A percentile compares a stretch with the other conserved stretches of the same genome.
phyloP scores from a whole-genome alignment of 92 coral and sea anemone genomes.

The Epizoanthus stellaris region DNA sequence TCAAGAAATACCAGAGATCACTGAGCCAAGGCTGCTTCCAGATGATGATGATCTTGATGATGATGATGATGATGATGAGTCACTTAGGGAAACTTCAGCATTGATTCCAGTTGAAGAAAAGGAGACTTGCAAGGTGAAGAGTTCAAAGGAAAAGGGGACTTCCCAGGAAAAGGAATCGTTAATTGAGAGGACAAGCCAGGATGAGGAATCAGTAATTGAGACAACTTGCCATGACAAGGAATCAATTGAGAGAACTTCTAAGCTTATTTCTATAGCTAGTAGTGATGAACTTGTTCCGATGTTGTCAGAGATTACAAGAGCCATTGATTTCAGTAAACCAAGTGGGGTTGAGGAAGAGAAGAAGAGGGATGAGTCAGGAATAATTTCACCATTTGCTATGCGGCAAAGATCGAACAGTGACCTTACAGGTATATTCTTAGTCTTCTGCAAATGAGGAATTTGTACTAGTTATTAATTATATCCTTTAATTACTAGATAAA shows the following conservation, averaged over 20 bases:
- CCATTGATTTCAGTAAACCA: constrained; percentile 4
- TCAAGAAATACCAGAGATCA: background rate
- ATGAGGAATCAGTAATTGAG: constrained; percentile 8
- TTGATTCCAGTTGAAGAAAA: constrained; percentile 25
- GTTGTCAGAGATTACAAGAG: background rate
- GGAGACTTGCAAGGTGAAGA: background rate
- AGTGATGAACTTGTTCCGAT: constrained; percentile 18
- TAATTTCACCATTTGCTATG: constrained; percentile 9
- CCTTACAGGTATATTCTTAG: constrained; percentile 26
- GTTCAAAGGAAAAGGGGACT: constrained; percentile 5
- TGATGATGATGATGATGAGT: background rate
- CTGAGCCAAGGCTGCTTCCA: background rate
- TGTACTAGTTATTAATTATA: too few relatives aligned
- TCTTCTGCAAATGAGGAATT: background rate
- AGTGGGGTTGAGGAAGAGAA: background rate
- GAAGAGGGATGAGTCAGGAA: constrained; percentile 1
- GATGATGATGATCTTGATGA: background rate
- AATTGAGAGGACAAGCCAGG: background rate
- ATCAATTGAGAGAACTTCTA: constrained; percentile 11
- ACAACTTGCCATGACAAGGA: background rate
- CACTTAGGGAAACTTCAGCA: constrained; percentile 31
- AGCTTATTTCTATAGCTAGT: constrained; percentile 15
- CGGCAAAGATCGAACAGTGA: constrained; percentile 57
- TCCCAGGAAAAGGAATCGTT: constrained; percentile 17
- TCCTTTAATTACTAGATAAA: background rate